Percentiles rank a stretch among this genome's conserved stretches.
Conservation (phyloP, 2,113 vertebrate genomes). For the Cololabis saira region DNA sequence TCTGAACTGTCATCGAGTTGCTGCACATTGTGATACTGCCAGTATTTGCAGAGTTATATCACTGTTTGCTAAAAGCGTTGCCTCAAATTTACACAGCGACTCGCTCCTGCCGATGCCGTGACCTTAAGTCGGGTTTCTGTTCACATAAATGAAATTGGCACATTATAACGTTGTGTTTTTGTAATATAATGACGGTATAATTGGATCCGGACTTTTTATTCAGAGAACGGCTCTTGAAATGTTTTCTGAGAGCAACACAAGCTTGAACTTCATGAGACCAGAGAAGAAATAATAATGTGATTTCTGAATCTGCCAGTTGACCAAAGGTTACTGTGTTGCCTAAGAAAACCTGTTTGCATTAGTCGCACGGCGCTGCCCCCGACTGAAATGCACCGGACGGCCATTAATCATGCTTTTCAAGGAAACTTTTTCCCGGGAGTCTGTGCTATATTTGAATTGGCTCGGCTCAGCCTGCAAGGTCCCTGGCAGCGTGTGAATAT, state of each 20-base stretch:
- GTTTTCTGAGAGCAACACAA: not conserved
- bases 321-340: slow-evolving; percentile 64
- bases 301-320: slow-evolving; percentile 43
- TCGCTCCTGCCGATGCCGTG: slow-evolving; percentile 40
- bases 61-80: slow-evolving; percentile 75
- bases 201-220: not conserved
- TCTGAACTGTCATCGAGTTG: slow-evolving; percentile 56
- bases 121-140: slow-evolving; percentile 17
- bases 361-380: slow-evolving; percentile 54
- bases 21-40: slow-evolving; percentile 57
- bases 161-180: not conserved
- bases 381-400: slow-evolving; percentile 50
- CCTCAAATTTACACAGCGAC: slow-evolving; percentile 59
- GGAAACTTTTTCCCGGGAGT: slow-evolving; percentile 68
- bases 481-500: slow-evolving; percentile 53
- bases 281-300: slow-evolving; percentile 18
- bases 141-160: slow-evolving; percentile 1
- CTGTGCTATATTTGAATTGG: slow-evolving; percentile 79
- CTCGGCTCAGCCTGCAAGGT: slow-evolving; percentile 53
- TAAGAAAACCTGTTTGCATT: slow-evolving; percentile 68
- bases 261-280: slow-evolving; percentile 17
- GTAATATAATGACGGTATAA: not conserved
- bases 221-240: not conserved
- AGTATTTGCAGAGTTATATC: slow-evolving; percentile 74
- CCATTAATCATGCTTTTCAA: slow-evolving; percentile 72